Conservation (phyloP, 2,113 vertebrate species). For the Apeltes quadracus region DNA sequence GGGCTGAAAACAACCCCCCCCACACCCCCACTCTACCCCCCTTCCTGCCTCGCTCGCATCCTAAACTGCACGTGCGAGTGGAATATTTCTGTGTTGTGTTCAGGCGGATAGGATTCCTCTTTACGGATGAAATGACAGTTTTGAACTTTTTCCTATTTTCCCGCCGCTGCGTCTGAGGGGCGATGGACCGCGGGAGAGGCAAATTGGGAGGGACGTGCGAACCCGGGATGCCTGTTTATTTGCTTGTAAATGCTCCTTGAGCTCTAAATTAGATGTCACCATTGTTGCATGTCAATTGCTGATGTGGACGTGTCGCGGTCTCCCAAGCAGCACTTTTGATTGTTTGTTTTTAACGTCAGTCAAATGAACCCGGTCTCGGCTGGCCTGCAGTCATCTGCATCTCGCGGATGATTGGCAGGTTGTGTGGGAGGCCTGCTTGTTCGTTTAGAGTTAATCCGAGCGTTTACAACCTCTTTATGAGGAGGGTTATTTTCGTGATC, state of each 20-base stretch:
- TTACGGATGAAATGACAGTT: conserved; percentile 37
- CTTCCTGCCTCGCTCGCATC: not conserved
- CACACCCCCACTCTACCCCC: too few relatives aligned
- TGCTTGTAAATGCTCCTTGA: conserved; percentile 78
- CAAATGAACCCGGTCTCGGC: conserved; percentile 61
- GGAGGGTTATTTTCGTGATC: conserved; percentile 19
- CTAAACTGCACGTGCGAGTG: conserved; percentile 36
- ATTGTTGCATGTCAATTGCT: conserved; percentile 75
- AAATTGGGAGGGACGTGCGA: conserved; percentile 75
- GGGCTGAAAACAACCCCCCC: conserved; percentile 35
- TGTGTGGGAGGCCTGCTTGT: conserved; percentile 50
- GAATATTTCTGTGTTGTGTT: conserved; percentile 33
- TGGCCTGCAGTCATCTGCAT: conserved; percentile 64
- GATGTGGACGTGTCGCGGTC: conserved; percentile 60
- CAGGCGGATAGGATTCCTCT: conserved; percentile 2
- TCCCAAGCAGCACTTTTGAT: conserved; percentile 66
- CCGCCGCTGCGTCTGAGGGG: conserved; percentile 36
- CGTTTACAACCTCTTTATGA: not conserved
- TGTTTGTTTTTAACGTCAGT: conserved; percentile 77
- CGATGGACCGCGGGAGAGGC: conserved; percentile 71
- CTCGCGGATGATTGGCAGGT: conserved; percentile 56
- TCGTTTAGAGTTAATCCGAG: conserved; percentile 15
- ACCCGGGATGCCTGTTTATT: conserved; percentile 78
- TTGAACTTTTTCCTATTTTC: conserved; percentile 53
- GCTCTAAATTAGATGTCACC: conserved; percentile 82